Base-by-base conservation (phyloP, 2,888 invertebrate species). In the Drymonia ruficornis region DNA sequence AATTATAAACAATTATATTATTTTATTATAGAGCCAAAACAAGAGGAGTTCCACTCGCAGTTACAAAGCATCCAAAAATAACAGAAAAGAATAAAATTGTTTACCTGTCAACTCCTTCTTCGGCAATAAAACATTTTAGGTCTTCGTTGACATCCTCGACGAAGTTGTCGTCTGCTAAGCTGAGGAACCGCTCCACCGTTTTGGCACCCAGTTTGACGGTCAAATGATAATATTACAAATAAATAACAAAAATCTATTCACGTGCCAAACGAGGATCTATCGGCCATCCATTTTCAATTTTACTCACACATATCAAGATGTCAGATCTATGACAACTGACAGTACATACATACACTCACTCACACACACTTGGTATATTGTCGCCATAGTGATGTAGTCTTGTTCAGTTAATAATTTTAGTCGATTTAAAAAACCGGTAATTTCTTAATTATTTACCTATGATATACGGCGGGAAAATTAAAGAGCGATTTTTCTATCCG, bases 141-240 rank as follows among this genome's bases (percentile, higher is more conserved):
- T 93, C 92, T 80, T 92, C 91, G 78, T 83, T 87, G 67, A 93
- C 92, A 88, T 92, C 91, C 65, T 91, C 89, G 76, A 92, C 82
- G 73, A 93, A 93, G 76, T 84, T 87, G 65, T 83, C 85, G 81
- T 93, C 93, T 65, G 92, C 92, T 69, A 89, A 84, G 78, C 80
- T 87, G 68, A 93, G 76, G 74, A 92, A 90, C 75, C 87, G 87
- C 71, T 91, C 91, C 61, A 91, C 87, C 72, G 89, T 90, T 90
- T 91, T 92, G 89, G 93, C 83, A 92, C 92, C 93, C 93, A 93
- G 93, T 80, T 92, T 93, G 91, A 82, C 88, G 83, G 78, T 66
- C 59, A 74, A 77, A 74, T 70, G 70, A 73, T 74, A 67, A 56
- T 63, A 53, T 57, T 66, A 62, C 64, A 76, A 80, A 74, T 80